Evolutionary conservation across 2,797 vertebrate genomes (phyloP), one percentile per base, ranked within the genome.

Genomic region (Neosilurus hyrtlii): DNA sequence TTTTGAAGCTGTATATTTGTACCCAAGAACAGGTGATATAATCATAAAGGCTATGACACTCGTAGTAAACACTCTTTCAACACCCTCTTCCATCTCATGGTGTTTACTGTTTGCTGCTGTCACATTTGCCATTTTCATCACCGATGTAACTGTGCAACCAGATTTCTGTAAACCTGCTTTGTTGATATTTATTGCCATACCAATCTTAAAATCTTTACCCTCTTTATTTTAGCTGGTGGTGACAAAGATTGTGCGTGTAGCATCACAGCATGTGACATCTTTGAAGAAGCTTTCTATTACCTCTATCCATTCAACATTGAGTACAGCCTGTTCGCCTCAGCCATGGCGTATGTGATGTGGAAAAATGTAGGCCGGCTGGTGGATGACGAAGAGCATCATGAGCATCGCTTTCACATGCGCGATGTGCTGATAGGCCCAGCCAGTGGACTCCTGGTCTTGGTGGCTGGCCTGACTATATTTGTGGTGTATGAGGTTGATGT

Each of bases 311-410:
- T 99, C 90, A 99, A 98, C 90, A 98, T 98, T 0, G 98, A 99
- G 89, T 99, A 99, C 92, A 97, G 97, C 76, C 96, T 99, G 87
- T 98, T 99, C 6, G 97, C 98, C 52, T 97, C 97, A 0, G 95
- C 97, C 89, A 95, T 98, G 96, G 89, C 96, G 80, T 99, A 97
- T 0, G 93, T 99, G 85, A 97, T 99, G 97, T 99, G 98, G 98
- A 99, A 97, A 91, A 99, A 99, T 0, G 96, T 99, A 0, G 97
- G 96, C 3, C 93, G 97, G 22, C 84, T 94, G 79, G 88, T 95
- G 24, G 92, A 94, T 2, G 90, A 95, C 37, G 89, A 63, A 54
- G 94, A 93, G 5, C 82, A 91, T 76, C 94, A 94, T 83, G 87
- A 88, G 3, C 66, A 88, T 68, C 92, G 88, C 86, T 94, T 99